Conservation (phyloP, 2,797 vertebrate species). For the Myripristis murdjan region DNA sequence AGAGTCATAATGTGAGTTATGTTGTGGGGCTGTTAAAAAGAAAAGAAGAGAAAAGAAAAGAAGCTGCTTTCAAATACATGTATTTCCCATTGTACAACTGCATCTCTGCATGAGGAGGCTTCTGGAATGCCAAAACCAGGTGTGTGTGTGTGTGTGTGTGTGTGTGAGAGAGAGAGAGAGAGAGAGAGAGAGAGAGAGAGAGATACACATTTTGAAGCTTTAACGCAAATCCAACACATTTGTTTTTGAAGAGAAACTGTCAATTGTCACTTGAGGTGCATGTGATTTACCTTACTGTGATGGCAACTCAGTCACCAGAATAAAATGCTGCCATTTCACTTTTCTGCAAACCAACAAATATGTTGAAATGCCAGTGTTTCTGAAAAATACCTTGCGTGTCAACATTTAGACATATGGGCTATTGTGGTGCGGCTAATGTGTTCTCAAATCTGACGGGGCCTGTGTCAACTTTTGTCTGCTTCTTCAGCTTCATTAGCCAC, state of each 20-base stretch:
- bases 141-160: too few species aligned
- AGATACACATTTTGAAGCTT: background rate
- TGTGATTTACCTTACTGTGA: background rate
- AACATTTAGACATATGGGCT: too few species aligned
- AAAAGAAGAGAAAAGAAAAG: slow-evolving; percentile 17
- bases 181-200: background rate
- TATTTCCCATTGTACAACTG: background rate
- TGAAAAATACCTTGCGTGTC: too few species aligned
- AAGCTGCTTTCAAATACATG: background rate
- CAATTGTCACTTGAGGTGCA: background rate
- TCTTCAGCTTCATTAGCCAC: too few species aligned
- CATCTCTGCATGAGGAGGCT: background rate
- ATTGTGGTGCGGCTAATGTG: too few species aligned
- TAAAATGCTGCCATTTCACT: too few species aligned
- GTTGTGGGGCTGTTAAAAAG: background rate
- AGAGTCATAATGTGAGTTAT: slow-evolving; percentile 6
- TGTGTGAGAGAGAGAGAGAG: background rate
- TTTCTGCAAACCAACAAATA: too few species aligned
- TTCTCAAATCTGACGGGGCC: too few species aligned
- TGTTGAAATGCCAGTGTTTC: too few species aligned
- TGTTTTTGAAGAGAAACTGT: background rate
- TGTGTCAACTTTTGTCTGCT: too few species aligned
- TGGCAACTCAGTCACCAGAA: too few species aligned
- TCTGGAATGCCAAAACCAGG: background rate
- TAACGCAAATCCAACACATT: background rate